Evolutionary conservation across 2,113 vertebrate genomes (phyloP).

Genomic region (Phocoena phocoena): DNA sequence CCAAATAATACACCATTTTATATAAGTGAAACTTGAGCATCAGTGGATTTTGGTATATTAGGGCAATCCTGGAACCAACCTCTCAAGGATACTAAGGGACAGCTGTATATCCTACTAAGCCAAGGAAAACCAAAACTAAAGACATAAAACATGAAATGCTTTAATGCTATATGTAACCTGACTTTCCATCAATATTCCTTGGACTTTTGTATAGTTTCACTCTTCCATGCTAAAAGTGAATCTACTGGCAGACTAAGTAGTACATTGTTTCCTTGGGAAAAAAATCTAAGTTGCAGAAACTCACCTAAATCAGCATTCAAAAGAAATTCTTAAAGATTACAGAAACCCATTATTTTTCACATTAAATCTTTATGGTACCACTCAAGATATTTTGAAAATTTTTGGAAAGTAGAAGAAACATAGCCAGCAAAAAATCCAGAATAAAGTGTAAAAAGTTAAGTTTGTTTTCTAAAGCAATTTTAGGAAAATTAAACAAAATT

Average conservation of each 20-base stretch:
- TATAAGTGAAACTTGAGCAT: not conserved
- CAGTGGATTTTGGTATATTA: not conserved
- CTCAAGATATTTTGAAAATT: not conserved
- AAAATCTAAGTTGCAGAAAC: not conserved
- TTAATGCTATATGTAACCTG: not conserved
- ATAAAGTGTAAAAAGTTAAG: not conserved
- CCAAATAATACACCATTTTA: not conserved
- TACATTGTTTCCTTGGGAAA: not conserved
- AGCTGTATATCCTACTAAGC: not conserved
- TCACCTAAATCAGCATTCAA: not conserved
- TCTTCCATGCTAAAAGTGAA: not conserved
- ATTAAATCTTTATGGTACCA: not conserved
- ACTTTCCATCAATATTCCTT: not conserved
- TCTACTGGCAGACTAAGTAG: not conserved
- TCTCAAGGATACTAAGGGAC: not conserved
- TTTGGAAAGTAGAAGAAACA: not conserved
- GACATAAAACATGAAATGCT: not conserved
- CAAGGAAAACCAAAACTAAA: not conserved
- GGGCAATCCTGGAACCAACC: not conserved
- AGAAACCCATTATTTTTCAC: not conserved
- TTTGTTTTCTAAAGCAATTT: slow-evolving; percentile 12
- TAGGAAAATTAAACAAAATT: not conserved
- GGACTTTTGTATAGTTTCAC: not conserved
- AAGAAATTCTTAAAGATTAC: not conserved
- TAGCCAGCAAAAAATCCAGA: not conserved